These are phyloP conservation scores for Sebastes steindachneri DNA, from an alignment of 2,797 vertebrate species.

Conservation along the genomic window DNA sequence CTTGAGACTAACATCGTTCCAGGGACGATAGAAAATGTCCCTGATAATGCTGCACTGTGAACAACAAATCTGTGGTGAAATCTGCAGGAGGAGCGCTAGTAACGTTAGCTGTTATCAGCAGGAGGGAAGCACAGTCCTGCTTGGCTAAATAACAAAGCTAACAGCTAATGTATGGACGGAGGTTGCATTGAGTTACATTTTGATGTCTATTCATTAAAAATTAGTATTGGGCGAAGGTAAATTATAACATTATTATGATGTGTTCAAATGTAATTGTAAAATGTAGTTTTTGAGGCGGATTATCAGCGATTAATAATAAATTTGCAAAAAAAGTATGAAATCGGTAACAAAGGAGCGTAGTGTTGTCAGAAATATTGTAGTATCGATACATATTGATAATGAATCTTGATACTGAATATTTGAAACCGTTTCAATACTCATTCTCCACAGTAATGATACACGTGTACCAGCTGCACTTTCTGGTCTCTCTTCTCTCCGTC, in stretches of 20 bases:
- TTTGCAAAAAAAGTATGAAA: neutral
- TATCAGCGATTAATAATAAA: neutral
- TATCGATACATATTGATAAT: rapidly evolving
- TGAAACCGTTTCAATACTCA: too few species aligned
- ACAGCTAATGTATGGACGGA: neutral
- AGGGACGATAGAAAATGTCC: neutral
- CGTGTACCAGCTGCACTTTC: too few species aligned
- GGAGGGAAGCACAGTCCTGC: neutral
- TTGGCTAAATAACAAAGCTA: neutral
- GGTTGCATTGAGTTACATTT: neutral
- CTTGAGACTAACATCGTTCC: neutral
- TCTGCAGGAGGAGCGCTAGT: too few species aligned
- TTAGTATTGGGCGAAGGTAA: neutral
- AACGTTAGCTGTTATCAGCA: neutral
- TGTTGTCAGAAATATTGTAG: too few species aligned
- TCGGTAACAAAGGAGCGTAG: too few species aligned
- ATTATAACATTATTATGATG: neutral
- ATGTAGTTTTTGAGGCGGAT: neutral
- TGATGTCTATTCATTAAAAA: neutral
- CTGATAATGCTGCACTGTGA: neutral
- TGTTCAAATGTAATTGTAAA: neutral
- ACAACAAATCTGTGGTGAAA: neutral
- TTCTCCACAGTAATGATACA: too few species aligned
- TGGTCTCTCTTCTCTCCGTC: too few species aligned
- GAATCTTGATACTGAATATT: too few species aligned